Evolutionary conservation across 2,113 vertebrate genomes (phyloP).

Genomic region (Bostrychus sinensis): DNA sequence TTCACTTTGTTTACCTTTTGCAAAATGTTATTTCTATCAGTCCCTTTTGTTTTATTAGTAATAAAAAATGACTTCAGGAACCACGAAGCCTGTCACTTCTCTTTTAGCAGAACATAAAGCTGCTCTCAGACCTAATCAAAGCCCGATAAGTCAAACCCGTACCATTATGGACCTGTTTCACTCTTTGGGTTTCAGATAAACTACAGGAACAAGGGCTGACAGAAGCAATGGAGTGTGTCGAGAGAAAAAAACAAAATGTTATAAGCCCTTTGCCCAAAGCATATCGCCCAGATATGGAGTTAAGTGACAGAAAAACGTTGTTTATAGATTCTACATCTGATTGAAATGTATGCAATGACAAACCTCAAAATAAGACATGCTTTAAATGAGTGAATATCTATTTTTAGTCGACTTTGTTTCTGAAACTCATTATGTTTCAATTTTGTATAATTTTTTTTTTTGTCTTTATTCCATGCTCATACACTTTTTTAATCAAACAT

Average conservation of each 20-base stretch:
- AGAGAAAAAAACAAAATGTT: conserved; percentile 44
- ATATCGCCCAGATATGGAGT: neutral
- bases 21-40: neutral
- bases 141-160: conserved; percentile 49
- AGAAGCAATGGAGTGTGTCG: conserved; percentile 48
- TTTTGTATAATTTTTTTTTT: no score
- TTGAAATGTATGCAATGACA: no score
- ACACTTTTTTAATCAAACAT: no score
- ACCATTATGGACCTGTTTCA: conserved; percentile 52
- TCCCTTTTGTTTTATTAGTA: conserved; percentile 38
- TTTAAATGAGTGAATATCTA: no score
- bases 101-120: conserved; percentile 48
- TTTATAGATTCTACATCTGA: no score
- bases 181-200: conserved; percentile 49
- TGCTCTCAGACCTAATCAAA: conserved; percentile 61
- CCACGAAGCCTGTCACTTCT: conserved; percentile 13
- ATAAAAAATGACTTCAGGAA: conserved; percentile 34
- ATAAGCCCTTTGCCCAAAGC: conserved; percentile 10
- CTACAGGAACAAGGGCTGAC: conserved; percentile 43
- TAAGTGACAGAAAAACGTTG: neutral
- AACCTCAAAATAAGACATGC: no score
- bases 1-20: conserved; percentile 8
- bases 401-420: no score
- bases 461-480: no score
- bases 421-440: no score